Evolutionary conservation across 2,888 invertebrate genomes (phyloP).

Genomic region (Uropetala carovei): DNA sequence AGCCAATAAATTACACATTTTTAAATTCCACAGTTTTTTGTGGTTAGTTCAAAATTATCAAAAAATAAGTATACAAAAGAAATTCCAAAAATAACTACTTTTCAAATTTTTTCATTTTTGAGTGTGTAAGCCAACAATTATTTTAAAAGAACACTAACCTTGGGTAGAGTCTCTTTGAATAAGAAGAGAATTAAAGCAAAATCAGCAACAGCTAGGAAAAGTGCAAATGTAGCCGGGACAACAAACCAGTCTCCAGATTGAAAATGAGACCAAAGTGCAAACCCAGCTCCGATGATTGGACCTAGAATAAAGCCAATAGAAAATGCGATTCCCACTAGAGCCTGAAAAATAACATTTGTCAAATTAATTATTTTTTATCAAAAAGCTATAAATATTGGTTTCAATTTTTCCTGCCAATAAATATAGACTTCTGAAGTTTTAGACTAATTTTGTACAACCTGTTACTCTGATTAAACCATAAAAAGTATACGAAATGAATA

Average conservation of each 20-base stretch:
- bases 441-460: no score
- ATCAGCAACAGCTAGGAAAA: slow-evolving; percentile 86
- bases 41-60: no score
- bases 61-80: no score
- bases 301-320: slow-evolving; percentile 98
- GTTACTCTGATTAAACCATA: not conserved
- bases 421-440: no score
- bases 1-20: no score
- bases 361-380: not conserved
- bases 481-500: not conserved
- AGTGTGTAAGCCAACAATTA: no score
- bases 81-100: no score
- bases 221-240: slow-evolving; percentile 87
- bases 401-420: no score
- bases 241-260: slow-evolving; percentile 85
- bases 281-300: slow-evolving; percentile 94
- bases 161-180: slow-evolving; percentile 90
- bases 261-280: slow-evolving; percentile 83
- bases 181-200: slow-evolving; percentile 84
- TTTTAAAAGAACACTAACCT: slow-evolving; percentile 75
- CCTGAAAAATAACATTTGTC: slow-evolving; percentile 77
- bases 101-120: no score
- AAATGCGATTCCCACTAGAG: slow-evolving; percentile 97
- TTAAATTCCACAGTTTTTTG: no score
- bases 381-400: not conserved